Evolutionary conservation across 2,888 invertebrate genomes (phyloP).

Genomic region (Colletes collaris): DNA sequence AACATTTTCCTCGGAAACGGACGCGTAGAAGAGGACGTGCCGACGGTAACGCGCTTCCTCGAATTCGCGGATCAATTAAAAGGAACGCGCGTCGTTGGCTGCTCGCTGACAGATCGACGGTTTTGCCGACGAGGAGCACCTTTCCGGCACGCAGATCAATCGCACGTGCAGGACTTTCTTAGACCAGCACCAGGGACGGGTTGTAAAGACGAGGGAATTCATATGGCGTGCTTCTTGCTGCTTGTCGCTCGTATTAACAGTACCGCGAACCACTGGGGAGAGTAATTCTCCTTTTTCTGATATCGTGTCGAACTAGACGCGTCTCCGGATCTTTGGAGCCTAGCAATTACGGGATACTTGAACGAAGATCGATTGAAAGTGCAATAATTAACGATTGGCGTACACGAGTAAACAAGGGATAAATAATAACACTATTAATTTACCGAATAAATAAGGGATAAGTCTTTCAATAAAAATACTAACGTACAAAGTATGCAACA

Average conservation of each 20-base stretch:
- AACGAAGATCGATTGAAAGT: too few species aligned
- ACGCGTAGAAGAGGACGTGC: conserved; percentile 19
- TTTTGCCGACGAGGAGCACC: conserved; percentile 35
- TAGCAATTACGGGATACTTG: not conserved
- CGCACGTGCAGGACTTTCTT: conserved; percentile 48
- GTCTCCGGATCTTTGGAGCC: not conserved
- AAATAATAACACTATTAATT: too few species aligned
- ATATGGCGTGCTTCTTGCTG: conserved; percentile 46
- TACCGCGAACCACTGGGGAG: conserved; percentile 10
- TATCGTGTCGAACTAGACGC: not conserved
- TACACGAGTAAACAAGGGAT: too few species aligned
- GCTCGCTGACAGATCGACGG: conserved; percentile 38
- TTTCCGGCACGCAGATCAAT: conserved; percentile 23
- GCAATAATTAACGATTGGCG: too few species aligned
- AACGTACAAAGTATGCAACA: too few species aligned
- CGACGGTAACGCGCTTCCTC: conserved; percentile 32
- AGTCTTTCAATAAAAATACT: too few species aligned
- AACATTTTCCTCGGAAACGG: conserved; percentile 39
- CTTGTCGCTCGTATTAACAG: conserved; percentile 10
- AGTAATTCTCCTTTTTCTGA: conserved; percentile 21
- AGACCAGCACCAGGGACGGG: conserved; percentile 19
- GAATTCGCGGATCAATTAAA: conserved; percentile 57
- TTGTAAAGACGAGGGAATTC: conserved; percentile 44
- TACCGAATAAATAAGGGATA: too few species aligned
- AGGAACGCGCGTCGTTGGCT: conserved; percentile 29